These are phyloP conservation scores for Siphamia tubifer DNA, from an alignment of 2,113 vertebrate species.

Conservation along the genomic window DNA sequence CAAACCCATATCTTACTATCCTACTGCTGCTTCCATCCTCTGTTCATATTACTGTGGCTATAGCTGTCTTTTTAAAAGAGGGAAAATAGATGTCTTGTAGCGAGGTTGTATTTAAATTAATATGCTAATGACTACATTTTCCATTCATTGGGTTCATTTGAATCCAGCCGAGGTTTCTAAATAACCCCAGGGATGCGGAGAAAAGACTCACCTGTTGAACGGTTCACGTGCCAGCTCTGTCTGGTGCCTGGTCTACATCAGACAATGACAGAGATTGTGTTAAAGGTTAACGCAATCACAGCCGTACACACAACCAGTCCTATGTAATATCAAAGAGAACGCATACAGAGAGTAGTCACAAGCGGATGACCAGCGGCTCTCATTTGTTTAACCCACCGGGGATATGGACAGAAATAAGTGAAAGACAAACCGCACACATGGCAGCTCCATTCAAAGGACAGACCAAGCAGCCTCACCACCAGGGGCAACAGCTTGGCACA, in stretches of 20 bases:
- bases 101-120: slow-evolving; percentile 72
- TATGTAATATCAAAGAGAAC: slow-evolving; percentile 6
- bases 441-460: slow-evolving; percentile 34
- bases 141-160: slow-evolving; percentile 68
- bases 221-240: slow-evolving; percentile 51
- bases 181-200: slow-evolving; percentile 69
- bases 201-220: slow-evolving; percentile 70
- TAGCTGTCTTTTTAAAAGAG: slow-evolving; percentile 58
- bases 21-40: not conserved
- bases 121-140: slow-evolving; percentile 77
- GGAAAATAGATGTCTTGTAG: slow-evolving; percentile 54
- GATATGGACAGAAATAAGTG: slow-evolving; percentile 27
- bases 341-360: not conserved
- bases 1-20: not conserved
- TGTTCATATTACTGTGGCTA: slow-evolving; percentile 30
- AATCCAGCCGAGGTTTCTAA: slow-evolving; percentile 67
- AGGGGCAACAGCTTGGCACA: slow-evolving; percentile 43
- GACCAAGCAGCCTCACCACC: slow-evolving; percentile 37
- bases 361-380: slow-evolving; percentile 34
- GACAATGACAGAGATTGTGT: not conserved
- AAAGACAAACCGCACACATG: slow-evolving; percentile 31
- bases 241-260: not conserved
- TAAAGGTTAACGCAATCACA: slow-evolving; percentile 29
- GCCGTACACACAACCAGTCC: not conserved
- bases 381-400: slow-evolving; percentile 30